These are phyloP conservation scores for Phortica okadai DNA, from an alignment of 2,888 invertebrate species.

Conservation along the genomic window DNA sequence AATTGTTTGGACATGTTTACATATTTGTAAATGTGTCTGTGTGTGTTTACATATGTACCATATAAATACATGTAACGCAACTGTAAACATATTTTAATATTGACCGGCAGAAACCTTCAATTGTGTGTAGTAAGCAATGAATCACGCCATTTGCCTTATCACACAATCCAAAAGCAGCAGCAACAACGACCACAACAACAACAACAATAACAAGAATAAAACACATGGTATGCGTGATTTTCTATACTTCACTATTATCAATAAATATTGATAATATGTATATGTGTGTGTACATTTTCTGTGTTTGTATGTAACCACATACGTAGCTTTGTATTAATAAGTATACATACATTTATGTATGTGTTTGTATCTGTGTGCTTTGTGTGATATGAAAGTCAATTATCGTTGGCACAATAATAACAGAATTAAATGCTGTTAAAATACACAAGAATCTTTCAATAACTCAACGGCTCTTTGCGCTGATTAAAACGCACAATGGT, in stretches of 20 bases:
- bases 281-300: neutral
- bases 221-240: neutral
- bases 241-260: neutral
- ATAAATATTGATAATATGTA: neutral
- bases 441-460: neutral
- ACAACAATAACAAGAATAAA: neutral
- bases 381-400: constrained; percentile 34
- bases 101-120: too few species aligned
- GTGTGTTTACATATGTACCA: neutral
- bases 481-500: neutral
- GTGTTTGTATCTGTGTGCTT: too few species aligned
- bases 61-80: neutral
- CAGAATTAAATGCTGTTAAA: constrained; percentile 40
- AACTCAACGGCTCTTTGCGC: neutral
- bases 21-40: neutral
- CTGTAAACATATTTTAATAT: neutral
- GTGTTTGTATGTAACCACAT: neutral
- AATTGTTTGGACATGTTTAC: too few species aligned
- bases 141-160: constrained; percentile 33
- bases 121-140: constrained; percentile 28
- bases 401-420: constrained; percentile 44
- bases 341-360: neutral
- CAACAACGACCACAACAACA: constrained; percentile 30
- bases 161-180: neutral
- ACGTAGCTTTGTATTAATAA: neutral